A percentile compares a stretch with the other conserved stretches of the same genome.
phyloP scores from a whole-genome alignment of 2,888 invertebrate genomes.

The Acronicta aceris region DNA sequence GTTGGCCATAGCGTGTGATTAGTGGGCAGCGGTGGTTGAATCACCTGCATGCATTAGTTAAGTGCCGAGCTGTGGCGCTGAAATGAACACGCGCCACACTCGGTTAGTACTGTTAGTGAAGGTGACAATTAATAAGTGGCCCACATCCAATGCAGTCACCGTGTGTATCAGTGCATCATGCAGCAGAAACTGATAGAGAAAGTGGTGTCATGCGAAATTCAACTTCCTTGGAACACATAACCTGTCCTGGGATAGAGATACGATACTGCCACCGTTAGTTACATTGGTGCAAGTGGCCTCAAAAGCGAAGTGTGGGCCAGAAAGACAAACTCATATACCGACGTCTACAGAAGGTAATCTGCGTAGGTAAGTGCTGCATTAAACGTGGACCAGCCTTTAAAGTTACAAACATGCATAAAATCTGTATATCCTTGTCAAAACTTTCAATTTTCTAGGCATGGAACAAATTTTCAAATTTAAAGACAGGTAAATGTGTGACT shows the following conservation, averaged over 20 bases:
- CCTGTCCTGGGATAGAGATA: no score
- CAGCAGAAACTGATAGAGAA: neutral
- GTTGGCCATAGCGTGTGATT: conserved; percentile 78
- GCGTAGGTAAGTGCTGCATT: no score
- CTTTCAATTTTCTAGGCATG: neutral
- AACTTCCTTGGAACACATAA: no score
- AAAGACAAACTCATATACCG: no score
- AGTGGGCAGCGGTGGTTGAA: conserved; percentile 69
- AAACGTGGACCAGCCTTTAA: neutral
- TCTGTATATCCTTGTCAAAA: neutral
- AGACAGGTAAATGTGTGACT: conserved; percentile 8
- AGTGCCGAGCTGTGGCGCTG: conserved; percentile 75
- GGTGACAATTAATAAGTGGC: conserved; percentile 17
- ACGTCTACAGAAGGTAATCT: no score
- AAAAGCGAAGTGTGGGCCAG: neutral
- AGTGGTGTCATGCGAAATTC: conserved; percentile 3
- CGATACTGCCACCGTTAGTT: no score
- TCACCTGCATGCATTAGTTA: conserved; percentile 85
- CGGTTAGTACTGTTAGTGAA: conserved; percentile 72
- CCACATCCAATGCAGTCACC: neutral
- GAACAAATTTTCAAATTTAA: conserved; percentile 18
- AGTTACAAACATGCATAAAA: conserved; percentile 30
- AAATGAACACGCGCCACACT: conserved; percentile 75
- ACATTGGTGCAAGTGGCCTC: neutral
- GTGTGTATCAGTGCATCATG: neutral